Base-by-base conservation (phyloP, 1,140 invertebrate species). In the Penaeus vannamei region DNA sequence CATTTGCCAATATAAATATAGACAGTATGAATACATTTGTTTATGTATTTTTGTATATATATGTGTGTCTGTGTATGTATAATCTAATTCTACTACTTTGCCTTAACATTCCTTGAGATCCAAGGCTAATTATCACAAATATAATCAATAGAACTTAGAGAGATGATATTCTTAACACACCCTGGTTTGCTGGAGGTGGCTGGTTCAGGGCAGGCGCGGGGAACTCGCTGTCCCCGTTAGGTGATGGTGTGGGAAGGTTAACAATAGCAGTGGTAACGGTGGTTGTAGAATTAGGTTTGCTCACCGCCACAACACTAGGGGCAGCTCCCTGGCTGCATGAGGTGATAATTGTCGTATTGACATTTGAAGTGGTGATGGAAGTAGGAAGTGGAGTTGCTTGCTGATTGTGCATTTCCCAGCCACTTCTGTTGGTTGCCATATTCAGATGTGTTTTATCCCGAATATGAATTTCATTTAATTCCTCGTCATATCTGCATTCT, bases 401-500 rank as follows among this genome's bases (percentile, higher is more conserved):
- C 42, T 87, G 85, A 26, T 86, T 79, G 36, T 66, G 59, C 12
- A 59, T 42, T 26, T 81, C 87, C 87, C 87, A 89, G 26, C 87
- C 87, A 60, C 87, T 84, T 60, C 81, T 46, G 81, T 79, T 81
- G 2, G 81, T 76, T 32, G 61, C 86, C 69, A 76, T 89, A 72
- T 89, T 89, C 53, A 89, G 87, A 20, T 84, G 53, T 32, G 82
- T 84, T 66, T 69, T 89, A 29, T 89, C 87, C 4, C 87, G 87
- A 69, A 89, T 83, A 72, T 89, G 87, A 60, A 89, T 89, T 61
- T 89, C 87, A 60, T 89, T 89, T 60, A 89, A 72, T 84, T 89
- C 87, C 87, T 89, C 87, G 87, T 89, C 87, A 89, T 89, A 89
- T 85, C 87, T 61, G 82, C 87, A 83, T 84, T 89, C 87, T 89